Evolutionary conservation across 2,797 vertebrate species (phyloP).

Genomic region (Galagoides demidoff): DNA sequence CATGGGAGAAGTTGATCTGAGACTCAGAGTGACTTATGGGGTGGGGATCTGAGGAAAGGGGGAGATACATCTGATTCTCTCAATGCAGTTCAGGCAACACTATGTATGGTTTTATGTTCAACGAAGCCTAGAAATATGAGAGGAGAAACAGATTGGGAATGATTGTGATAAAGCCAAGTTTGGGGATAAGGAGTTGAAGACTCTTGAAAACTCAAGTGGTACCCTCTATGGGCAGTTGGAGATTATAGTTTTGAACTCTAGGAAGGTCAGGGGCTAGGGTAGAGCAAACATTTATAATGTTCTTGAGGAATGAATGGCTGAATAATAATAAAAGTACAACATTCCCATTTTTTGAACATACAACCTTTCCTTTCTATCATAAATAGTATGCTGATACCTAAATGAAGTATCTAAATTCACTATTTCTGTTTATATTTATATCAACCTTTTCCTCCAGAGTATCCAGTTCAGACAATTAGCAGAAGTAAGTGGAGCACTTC

Average conservation of each 20-base stretch:
- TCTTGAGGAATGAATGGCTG: background rate
- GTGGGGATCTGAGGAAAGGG: background rate
- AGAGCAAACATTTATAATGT: background rate
- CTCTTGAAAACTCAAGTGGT: background rate
- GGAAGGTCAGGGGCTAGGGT: background rate
- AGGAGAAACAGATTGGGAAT: background rate
- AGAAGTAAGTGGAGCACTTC: background rate
- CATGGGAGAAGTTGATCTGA: background rate
- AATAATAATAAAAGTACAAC: background rate
- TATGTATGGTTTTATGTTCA: background rate
- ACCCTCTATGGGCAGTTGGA: accelerated
- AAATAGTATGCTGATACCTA: background rate
- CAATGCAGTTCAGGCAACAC: background rate
- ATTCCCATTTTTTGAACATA: background rate
- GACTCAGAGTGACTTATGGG: background rate
- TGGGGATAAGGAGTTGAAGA: accelerated
- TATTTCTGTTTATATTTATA: background rate
- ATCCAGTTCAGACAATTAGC: background rate
- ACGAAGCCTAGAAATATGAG: background rate
- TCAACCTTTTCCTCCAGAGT: background rate
- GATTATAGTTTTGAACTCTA: background rate
- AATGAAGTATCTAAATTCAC: background rate
- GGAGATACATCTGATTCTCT: background rate
- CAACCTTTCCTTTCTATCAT: background rate
- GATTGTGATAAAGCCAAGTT: background rate